These are phyloP conservation scores for Thera obeliscata DNA, from an alignment of 2,888 invertebrate genomes.

Conservation along the genomic window DNA sequence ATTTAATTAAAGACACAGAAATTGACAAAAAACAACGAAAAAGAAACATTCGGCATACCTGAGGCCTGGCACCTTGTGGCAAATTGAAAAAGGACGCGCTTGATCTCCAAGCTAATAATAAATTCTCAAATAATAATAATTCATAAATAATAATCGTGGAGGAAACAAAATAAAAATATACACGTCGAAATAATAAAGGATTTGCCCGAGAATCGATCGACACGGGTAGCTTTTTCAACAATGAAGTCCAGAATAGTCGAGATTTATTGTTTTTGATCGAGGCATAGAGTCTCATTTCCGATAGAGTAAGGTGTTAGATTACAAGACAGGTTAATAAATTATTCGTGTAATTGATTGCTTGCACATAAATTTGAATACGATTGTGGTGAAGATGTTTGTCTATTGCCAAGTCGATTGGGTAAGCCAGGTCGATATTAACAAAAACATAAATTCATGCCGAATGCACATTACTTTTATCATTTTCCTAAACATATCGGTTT, in stretches of 20 bases:
- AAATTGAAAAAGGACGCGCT: constrained; percentile 83
- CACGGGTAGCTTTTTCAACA: constrained; percentile 61
- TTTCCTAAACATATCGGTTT: constrained; percentile 40
- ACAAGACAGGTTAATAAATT: background rate
- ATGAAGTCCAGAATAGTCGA: background rate
- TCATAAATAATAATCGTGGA: constrained; percentile 84
- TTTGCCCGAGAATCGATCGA: constrained; percentile 60
- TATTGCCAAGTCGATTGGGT: constrained; percentile 16
- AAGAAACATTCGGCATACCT: constrained; percentile 60
- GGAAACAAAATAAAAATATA: constrained; percentile 81
- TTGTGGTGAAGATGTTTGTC: background rate
- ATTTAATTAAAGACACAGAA: constrained; percentile 73
- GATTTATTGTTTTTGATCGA: background rate
- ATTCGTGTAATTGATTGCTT: constrained; percentile 6
- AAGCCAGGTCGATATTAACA: constrained; percentile 34
- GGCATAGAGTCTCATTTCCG: background rate
- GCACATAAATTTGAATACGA: background rate
- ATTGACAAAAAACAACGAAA: constrained; percentile 71
- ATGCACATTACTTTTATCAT: constrained; percentile 48
- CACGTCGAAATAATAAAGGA: constrained; percentile 84
- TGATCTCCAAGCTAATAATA: constrained; percentile 80
- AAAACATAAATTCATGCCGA: constrained; percentile 44
- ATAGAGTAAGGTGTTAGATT: background rate
- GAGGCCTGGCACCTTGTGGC: constrained; percentile 76
- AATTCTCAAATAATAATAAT: constrained; percentile 84